Base-by-base conservation (phyloP, 2,888 invertebrate genomes). In the Salpingus planirostris region DNA sequence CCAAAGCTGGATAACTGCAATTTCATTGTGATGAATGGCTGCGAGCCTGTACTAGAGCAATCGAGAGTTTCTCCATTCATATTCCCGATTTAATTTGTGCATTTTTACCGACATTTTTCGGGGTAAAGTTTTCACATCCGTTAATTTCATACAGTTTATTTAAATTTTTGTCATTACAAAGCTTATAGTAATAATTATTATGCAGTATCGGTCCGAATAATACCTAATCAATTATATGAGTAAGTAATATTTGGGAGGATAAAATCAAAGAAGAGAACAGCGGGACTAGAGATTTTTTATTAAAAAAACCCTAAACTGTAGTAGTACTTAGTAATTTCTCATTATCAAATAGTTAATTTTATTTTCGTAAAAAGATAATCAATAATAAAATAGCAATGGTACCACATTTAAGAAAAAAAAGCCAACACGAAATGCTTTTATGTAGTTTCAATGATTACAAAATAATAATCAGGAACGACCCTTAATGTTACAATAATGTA, bases 261-360 rank as follows among this genome's bases (percentile, higher is more conserved):
- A 31, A 23, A 24, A 40, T 36, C 29, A 56, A 56, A 54, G 55
- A 56, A 58, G 55, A 56, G 49, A 56, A 55, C 69, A 72, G 72
- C 72, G 72, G 73, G 76, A 76, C 76, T 76, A 76, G 76, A 76
- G 73, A 74, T 71, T 74, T 74, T 72, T 59, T 68, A 59, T 59
- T 62, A 60, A 60, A 64, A 64, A 63, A 63, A 60, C 58, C 62
- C 61, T 63, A 62, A 61, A 57, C n/a, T n/a, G n/a, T n/a, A n/a
- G n/a, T n/a, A n/a, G n/a, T n/a, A n/a, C n/a, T n/a, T n/a, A 70
- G 69, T 70, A 70, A 68, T 65, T 64, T 68, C 68, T 71, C 73
- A 74, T 74, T 74, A 74, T 74, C 74, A 64, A 64, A 64, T 64
- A 69, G 71, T 70, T 71, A 68, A 66, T 58, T 68, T 70, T 69